Evolutionary conservation across 2,797 vertebrate genomes (phyloP), one percentile per base, ranked within the genome.

Genomic region (Setipinna tenuifilis): DNA sequence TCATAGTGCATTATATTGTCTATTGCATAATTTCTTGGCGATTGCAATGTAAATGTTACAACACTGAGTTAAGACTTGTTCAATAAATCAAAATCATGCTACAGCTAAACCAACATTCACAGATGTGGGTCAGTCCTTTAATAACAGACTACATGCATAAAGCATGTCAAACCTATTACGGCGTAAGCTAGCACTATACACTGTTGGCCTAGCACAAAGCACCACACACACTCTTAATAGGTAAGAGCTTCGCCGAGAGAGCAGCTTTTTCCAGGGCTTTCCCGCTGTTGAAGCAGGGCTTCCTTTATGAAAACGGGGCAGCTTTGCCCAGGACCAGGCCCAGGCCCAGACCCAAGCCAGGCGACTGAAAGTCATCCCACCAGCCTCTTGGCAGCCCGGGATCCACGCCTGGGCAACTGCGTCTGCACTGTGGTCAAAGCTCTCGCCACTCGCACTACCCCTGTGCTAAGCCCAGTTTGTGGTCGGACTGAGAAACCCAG

Each of bases 71-170:
- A 41, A 44, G 1, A 78, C 17, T 78, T 41, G 44, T 78, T 44
- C 17, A 21, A 4, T 44, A 44, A 78, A 78, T 78, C 65, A 35
- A 6, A 31, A 71, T 35, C 31, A 11, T 35, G 25, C 23, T 25
- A 65, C 62, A 71, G 65, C 65, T 71, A 71, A 71, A 71, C 31
- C 65, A 71, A 71, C 65, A 71, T 71, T 71, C 16, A 28, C 65
- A 71, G 25, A 71, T 14, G 65, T 71, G 65, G 65, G 65, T 71
- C 65, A 31, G 12, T 31, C 28, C 65, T 71, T 31, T 16, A 35
- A 71, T 16, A 0, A 71, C 65, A 16, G 65, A 31, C 65, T 71
- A 71, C 31, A 71, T 35, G 28, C 0, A 71, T 71, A 31, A 71
- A 17, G 28, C 23, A 31, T 35, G 28, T 31, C 65, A 17, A 31